Base-by-base conservation (phyloP, 2,797 vertebrate species). In the Cyclura pinguis region DNA sequence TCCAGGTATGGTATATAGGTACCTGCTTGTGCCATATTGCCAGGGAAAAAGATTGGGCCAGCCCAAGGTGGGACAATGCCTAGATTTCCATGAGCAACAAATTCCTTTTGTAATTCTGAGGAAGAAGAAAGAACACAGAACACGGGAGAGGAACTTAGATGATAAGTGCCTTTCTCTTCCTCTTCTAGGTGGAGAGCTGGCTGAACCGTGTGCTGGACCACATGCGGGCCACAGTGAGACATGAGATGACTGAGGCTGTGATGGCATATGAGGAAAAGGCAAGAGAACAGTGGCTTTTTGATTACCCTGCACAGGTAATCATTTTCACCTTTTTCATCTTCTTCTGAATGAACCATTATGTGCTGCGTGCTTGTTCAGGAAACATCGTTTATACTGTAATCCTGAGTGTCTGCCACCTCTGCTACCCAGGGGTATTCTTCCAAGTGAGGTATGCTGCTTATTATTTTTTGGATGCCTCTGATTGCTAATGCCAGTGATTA, bases 221-320 rank as follows among this genome's bases (percentile, higher is more conserved):
- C 87, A 99, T 99, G 99, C 98, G 98, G 84, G 96, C 97, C 85
- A 98, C 99, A 0, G 98, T 99, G 50, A 97, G 98, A 47, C 97
- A 98, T 0, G 96, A 98, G 95, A 98, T 99, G 98, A 97, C 97
- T 0, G 98, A 98, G 91, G 98, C 98, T 0, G 97, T 99, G 24
- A 80, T 52, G 0, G 96, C 98, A 1, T 99, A 99, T 0, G 98
- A 99, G 92, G 98, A 99, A 86, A 99, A 99, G 93, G 97, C 98
- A 0, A 98, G 99, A 89, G 99, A 99, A 8, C 99, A 98, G 94
- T 99, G 99, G 99, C 97, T 99, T 89, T 98, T 99, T 85, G 99
- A 99, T 94, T 99, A 98, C 86, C 98, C 99, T 12, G 99, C 99
- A 95, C 99, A 99, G 99, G 99, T 99, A 81, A n/a, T n/a, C n/a